Evolutionary conservation across 2,797 vertebrate genomes (phyloP).

Genomic region (Melanotaenia pygmaea): DNA sequence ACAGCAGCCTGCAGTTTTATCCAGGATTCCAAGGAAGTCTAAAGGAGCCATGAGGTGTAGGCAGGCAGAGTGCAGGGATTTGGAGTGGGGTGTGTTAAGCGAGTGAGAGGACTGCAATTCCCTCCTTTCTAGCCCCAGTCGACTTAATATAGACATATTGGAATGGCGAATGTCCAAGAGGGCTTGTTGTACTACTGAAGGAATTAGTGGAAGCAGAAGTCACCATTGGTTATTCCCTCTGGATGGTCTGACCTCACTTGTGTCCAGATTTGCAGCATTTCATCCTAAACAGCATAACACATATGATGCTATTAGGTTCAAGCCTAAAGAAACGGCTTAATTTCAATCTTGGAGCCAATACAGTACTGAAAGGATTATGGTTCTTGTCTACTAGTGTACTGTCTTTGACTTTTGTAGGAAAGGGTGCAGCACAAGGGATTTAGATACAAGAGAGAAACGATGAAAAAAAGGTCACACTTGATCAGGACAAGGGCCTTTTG

Average conservation of each 20-base stretch:
- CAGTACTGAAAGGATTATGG: conserved; percentile 79
- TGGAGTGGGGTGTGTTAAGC: conserved; percentile 52
- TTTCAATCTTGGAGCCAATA: conserved; percentile 77
- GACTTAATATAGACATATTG: conserved; percentile 86
- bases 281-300: conserved; percentile 84
- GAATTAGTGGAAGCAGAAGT: conserved; percentile 92
- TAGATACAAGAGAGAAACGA: conserved; percentile 80
- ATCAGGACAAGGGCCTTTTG: conserved; percentile 91
- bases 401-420: conserved; percentile 84
- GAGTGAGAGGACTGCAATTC: conserved; percentile 63
- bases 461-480: conserved; percentile 71
- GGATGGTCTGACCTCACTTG: conserved; percentile 85
- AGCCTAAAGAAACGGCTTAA: conserved; percentile 87
- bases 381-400: conserved; percentile 81
- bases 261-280: conserved; percentile 89
- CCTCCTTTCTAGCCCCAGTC: conserved; percentile 73
- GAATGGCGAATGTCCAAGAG: conserved; percentile 89
- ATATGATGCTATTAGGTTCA: conserved; percentile 76
- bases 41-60: conserved; percentile 36
- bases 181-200: conserved; percentile 89
- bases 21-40: conserved; percentile 43
- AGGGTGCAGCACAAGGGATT: conserved; percentile 70
- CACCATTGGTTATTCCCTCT: conserved; percentile 91
- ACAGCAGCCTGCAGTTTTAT: conserved; percentile 46
- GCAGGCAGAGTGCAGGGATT: conserved; percentile 53